phyloP scores from a whole-genome alignment of 2,888 invertebrate species.

The Dynastes tityus region DNA sequence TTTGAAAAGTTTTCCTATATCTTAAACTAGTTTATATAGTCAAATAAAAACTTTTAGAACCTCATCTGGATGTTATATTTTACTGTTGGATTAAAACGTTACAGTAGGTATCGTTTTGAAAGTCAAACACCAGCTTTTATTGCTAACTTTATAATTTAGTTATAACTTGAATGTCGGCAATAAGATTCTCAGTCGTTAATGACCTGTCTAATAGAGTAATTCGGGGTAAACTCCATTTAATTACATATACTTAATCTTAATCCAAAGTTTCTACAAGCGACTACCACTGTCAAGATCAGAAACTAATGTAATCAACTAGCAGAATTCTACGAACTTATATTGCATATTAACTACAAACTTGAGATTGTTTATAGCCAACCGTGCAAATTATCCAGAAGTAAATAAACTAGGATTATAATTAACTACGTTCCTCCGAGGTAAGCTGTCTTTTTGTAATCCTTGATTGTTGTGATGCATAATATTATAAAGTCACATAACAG shows the following conservation, averaged over 20 bases:
- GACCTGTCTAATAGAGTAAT: conserved; percentile 20
- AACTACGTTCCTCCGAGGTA: not conserved
- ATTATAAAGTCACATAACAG: too few species aligned
- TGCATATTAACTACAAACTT: conserved; percentile 29
- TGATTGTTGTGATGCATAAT: too few species aligned
- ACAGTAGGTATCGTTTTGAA: not conserved
- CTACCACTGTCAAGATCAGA: conserved; percentile 1
- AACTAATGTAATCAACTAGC: conserved; percentile 38
- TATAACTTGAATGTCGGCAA: not conserved
- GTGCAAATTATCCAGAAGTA: not conserved
- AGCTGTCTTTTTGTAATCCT: too few species aligned
- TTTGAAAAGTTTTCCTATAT: too few species aligned
- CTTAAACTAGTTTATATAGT: too few species aligned
- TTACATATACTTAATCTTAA: conserved; percentile 28
- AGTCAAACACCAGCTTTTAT: not conserved
- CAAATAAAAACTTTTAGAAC: too few species aligned
- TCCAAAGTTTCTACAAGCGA: conserved; percentile 6
- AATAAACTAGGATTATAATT: not conserved
- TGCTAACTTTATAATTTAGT: too few species aligned
- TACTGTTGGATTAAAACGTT: too few species aligned
- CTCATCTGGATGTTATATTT: too few species aligned
- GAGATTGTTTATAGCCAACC: conserved; percentile 24
- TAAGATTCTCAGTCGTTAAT: conserved; percentile 13
- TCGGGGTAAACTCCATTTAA: conserved; percentile 22
- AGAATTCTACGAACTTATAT: conserved; percentile 20